Evolutionary conservation across 2,797 vertebrate genomes (phyloP).

Genomic region (Leptoclinus maculatus): DNA sequence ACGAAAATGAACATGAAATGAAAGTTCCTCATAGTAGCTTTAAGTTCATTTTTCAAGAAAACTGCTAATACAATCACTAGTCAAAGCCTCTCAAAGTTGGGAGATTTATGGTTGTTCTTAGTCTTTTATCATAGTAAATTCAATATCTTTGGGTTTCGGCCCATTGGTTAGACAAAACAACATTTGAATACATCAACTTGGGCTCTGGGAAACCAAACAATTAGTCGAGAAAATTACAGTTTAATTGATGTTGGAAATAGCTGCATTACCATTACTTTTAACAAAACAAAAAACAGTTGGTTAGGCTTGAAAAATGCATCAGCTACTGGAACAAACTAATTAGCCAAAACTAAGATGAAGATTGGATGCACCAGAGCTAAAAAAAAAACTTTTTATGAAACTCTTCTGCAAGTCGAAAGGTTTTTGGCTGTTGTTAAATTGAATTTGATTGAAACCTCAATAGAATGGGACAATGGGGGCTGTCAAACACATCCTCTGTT

Average conservation of each 20-base stretch:
- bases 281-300: neutral
- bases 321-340: slow-evolving; percentile 15
- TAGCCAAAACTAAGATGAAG: slow-evolving; percentile 11
- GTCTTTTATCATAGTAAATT: neutral
- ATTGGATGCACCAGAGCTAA: slow-evolving; percentile 3
- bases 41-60: slow-evolving; percentile 1
- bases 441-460: slow-evolving; percentile 46
- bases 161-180: neutral
- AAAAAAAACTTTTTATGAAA: neutral
- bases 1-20: neutral
- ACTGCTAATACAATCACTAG: fast-evolving
- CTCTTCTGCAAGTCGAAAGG: slow-evolving; percentile 26
- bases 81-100: neutral
- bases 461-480: slow-evolving; percentile 38
- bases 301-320: neutral
- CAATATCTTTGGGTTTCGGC: neutral
- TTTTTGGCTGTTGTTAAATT: slow-evolving; percentile 28
- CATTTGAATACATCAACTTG: neutral
- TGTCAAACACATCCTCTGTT: slow-evolving; percentile 52
- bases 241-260: neutral
- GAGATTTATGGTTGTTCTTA: neutral
- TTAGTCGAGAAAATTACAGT: neutral
- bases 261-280: neutral
- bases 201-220: neutral
- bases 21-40: too few species aligned